Percentiles rank a stretch among this genome's conserved stretches.
Conservation (phyloP, 2,113 vertebrate genomes). For the Saccopteryx bilineata region DNA sequence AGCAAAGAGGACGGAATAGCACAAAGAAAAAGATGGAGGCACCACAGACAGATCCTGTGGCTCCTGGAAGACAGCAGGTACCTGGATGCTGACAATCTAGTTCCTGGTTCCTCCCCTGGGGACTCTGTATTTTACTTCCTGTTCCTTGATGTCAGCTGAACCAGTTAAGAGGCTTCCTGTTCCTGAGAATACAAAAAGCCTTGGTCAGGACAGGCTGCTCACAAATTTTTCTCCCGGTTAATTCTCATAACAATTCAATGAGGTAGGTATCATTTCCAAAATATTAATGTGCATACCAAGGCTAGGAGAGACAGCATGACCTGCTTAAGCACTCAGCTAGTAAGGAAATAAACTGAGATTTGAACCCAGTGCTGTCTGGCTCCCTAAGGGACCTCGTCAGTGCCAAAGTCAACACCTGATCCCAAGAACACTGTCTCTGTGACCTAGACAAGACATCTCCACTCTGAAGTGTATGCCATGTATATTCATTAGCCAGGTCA, state of each 20-base stretch:
- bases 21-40: neutral
- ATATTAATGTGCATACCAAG: neutral
- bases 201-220: neutral
- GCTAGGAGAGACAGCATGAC: neutral
- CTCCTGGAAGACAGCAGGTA: neutral
- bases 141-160: neutral
- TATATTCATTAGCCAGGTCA: neutral
- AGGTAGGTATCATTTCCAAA: neutral
- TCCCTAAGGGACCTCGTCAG: neutral
- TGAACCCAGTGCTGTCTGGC: neutral
- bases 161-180: neutral
- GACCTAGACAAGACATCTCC: neutral
- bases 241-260: conserved; percentile 20
- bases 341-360: neutral
- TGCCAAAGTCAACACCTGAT: neutral
- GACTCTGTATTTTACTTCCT: neutral
- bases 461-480: neutral
- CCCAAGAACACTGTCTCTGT: neutral
- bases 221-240: conserved; percentile 29
- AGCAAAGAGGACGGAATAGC: neutral
- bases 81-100: neutral
- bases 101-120: neutral
- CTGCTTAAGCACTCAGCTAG: neutral
- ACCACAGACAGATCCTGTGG: neutral
- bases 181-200: neutral